A percentile compares a stretch with the other conserved stretches of the same genome.
These are phyloP conservation scores for Dreissena rostriformis DNA, from an alignment of 1,140 invertebrate genomes.

Conservation along the genomic window DNA sequence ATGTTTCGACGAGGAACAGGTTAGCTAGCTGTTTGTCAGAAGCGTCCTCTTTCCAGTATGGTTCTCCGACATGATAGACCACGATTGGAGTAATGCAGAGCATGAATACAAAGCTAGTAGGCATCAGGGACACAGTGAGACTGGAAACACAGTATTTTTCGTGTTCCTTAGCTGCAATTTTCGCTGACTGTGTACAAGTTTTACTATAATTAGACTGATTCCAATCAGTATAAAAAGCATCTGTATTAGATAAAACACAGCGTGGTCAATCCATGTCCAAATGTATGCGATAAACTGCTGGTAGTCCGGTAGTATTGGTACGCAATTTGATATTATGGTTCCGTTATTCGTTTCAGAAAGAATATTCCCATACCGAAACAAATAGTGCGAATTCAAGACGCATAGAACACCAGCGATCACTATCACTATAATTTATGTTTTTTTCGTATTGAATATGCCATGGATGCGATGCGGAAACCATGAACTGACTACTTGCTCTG, in stretches of 20 bases:
- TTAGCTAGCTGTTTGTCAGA: slow-evolving; percentile 6
- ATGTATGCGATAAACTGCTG: slow-evolving; percentile 5
- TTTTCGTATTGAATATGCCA: no score
- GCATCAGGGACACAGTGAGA: slow-evolving; percentile 18
- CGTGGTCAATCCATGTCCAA: slow-evolving; percentile 44
- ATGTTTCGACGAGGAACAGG: slow-evolving; percentile 4
- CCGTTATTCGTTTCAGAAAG: not conserved
- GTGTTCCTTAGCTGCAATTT: no score
- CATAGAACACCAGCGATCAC: no score
- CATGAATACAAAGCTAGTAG: slow-evolving; percentile 25
- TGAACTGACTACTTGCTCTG: no score
- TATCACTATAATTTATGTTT: no score
- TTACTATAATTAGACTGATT: slow-evolving; percentile 32
- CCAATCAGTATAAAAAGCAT: slow-evolving; percentile 23
- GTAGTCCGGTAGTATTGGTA: not conserved
- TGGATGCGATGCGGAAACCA: no score
- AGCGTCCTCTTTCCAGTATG: slow-evolving; percentile 22
- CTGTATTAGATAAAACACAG: slow-evolving; percentile 33
- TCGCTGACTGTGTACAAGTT: slow-evolving; percentile 20
- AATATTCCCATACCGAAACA: slow-evolving; percentile 24
- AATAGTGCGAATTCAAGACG: slow-evolving; percentile 28
- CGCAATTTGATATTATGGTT: slow-evolving; percentile 20
- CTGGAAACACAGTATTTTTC: slow-evolving; percentile 1
- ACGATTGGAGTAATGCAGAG: slow-evolving; percentile 40
- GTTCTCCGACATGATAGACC: slow-evolving; percentile 27